phyloP scores from a whole-genome alignment of 2,113 vertebrate genomes.

The Fukomys damarensis region DNA sequence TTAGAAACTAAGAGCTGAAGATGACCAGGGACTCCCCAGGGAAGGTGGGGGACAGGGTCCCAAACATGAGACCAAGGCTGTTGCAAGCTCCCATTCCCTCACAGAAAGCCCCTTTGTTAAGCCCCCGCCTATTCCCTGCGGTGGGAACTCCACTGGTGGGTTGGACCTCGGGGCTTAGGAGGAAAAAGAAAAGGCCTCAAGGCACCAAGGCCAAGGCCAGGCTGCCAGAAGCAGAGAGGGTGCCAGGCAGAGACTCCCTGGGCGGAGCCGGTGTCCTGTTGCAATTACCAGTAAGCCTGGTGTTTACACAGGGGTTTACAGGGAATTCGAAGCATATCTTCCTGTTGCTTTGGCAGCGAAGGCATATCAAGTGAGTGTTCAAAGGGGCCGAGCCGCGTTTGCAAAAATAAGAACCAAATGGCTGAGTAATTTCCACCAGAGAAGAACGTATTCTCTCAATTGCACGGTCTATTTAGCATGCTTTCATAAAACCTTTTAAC shows the following conservation, averaged over 20 bases:
- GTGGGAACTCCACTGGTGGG: conserved; percentile 56
- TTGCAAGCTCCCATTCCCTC: neutral
- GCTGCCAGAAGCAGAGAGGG: conserved; percentile 90
- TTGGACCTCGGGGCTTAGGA: conserved; percentile 44
- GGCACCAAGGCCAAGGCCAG: conserved; percentile 87
- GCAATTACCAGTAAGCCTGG: conserved; percentile 90
- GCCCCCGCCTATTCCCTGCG: neutral
- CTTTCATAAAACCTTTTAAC: conserved; percentile 90
- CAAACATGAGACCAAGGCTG: neutral
- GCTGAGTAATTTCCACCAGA: conserved; percentile 88
- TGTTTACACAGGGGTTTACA: conserved; percentile 92
- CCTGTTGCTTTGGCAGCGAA: conserved; percentile 89
- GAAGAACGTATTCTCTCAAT: conserved; percentile 84
- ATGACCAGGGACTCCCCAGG: neutral
- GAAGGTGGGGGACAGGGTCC: neutral
- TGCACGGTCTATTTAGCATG: conserved; percentile 88
- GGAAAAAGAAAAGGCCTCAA: neutral
- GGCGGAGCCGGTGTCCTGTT: conserved; percentile 89
- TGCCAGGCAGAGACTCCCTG: conserved; percentile 89
- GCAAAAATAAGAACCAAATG: conserved; percentile 89
- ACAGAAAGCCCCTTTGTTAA: neutral
- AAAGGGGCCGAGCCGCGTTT: conserved; percentile 84
- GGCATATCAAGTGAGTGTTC: conserved; percentile 90
- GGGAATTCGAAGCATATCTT: conserved; percentile 92
- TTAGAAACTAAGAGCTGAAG: neutral